Evolutionary conservation across 2,888 invertebrate genomes (phyloP).

Genomic region (Drosophila anceps): DNA sequence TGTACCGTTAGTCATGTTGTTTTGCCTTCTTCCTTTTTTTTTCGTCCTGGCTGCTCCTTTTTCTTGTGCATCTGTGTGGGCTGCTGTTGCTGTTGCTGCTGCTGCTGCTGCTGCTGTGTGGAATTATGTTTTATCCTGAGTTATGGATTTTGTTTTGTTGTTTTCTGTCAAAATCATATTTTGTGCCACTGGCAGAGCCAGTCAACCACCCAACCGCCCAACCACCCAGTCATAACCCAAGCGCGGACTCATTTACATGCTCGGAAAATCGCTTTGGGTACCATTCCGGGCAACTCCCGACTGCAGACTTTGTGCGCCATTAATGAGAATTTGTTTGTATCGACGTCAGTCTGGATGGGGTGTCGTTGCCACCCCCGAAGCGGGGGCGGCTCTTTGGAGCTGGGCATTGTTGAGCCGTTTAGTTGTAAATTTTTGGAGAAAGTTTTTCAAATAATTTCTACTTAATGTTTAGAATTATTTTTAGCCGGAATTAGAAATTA

Average conservation of each 20-base stretch:
- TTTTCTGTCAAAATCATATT: conserved; percentile 85
- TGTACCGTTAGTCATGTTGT: conserved; percentile 61
- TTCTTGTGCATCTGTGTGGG: conserved; percentile 71
- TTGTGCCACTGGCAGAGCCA: conserved; percentile 52
- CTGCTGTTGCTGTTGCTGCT: conserved; percentile 17
- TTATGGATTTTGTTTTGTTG: conserved; percentile 84
- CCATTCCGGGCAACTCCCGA: conserved; percentile 57
- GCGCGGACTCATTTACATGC: conserved; percentile 80
- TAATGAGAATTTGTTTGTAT: conserved; percentile 85
- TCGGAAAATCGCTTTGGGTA: conserved; percentile 66
- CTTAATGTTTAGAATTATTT: conserved; percentile 84
- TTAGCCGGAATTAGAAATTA: conserved; percentile 79
- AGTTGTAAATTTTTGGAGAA: conserved; percentile 81
- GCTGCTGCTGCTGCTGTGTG: conserved; percentile 59
- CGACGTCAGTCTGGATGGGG: conserved; percentile 58
- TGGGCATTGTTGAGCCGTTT: conserved; percentile 45
- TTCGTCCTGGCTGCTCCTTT: conserved; percentile 55
- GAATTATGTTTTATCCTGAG: conserved; percentile 84
- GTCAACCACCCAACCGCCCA: conserved; percentile 1
- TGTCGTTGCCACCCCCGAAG: neutral
- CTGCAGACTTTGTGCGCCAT: conserved; percentile 61
- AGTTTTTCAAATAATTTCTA: conserved; percentile 84
- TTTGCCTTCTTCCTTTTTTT: conserved; percentile 39
- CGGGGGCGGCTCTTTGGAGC: conserved; percentile 5
- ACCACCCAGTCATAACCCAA: conserved; percentile 45